Conservation (phyloP, 2,888 invertebrate species). For the Calliopum simillimum region DNA sequence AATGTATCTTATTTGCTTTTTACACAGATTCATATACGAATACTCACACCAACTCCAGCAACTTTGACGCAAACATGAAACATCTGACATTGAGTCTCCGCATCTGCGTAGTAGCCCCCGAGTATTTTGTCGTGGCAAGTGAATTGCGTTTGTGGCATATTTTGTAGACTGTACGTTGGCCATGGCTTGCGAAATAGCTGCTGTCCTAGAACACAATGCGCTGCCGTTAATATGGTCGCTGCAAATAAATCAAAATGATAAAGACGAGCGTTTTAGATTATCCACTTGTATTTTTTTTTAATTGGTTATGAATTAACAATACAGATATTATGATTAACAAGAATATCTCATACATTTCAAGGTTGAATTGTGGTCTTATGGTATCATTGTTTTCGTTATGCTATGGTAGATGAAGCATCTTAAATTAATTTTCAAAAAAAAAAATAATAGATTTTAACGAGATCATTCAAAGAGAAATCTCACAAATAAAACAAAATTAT, state of each 20-base stretch:
- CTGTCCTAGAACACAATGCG: conserved; percentile 51
- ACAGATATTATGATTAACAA: too few species aligned
- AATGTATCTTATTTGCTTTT: conserved; percentile 16
- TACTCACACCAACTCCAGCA: conserved; percentile 78
- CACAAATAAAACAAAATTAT: too few species aligned
- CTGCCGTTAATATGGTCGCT: conserved; percentile 51
- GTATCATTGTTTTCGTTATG: too few species aligned
- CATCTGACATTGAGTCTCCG: conserved; percentile 88
- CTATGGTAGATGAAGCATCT: neutral
- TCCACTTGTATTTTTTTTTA: neutral
- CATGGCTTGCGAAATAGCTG: conserved; percentile 59
- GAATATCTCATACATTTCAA: too few species aligned
- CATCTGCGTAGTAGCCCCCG: conserved; percentile 89
- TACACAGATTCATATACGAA: neutral
- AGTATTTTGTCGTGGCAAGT: conserved; percentile 86
- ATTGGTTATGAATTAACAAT: neutral
- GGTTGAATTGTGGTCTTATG: too few species aligned
- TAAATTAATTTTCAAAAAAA: too few species aligned
- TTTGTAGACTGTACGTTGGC: conserved; percentile 72
- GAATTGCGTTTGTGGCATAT: conserved; percentile 74
- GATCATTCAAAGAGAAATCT: too few species aligned
- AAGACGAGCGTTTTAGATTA: neutral
- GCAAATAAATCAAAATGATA: conserved; percentile 40
- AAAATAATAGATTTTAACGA: too few species aligned
- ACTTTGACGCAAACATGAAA: conserved; percentile 91